A percentile compares a stretch with the other conserved stretches of the same genome.
These are phyloP conservation scores for Gasterosteus aculeatus DNA, from an alignment of 2,113 vertebrate species.

Conservation along the genomic window DNA sequence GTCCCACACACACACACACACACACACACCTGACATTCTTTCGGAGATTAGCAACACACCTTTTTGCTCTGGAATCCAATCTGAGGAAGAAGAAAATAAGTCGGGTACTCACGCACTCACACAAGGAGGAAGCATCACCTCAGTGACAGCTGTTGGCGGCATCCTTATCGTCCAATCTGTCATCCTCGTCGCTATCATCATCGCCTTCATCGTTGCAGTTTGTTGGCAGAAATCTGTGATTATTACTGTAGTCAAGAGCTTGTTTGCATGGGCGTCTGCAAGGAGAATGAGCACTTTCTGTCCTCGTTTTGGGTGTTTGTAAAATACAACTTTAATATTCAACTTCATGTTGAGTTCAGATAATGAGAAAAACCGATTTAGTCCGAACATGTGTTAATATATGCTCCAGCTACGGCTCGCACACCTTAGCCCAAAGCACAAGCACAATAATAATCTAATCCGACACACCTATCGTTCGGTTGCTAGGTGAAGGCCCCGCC, in stretches of 20 bases:
- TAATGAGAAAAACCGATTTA: slow-evolving; percentile 8
- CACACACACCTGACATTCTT: slow-evolving; percentile 82
- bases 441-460: not conserved
- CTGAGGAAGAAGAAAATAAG: slow-evolving; percentile 64
- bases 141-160: slow-evolving; percentile 54
- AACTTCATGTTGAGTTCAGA: slow-evolving; percentile 10
- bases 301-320: slow-evolving; percentile 22
- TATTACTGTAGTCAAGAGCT: slow-evolving; percentile 36
- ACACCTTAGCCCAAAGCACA: not conserved
- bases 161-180: slow-evolving; percentile 66
- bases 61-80: slow-evolving; percentile 76
- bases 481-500: no score
- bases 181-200: slow-evolving; percentile 48
- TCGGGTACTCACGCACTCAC: slow-evolving; percentile 44
- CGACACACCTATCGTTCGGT: not conserved
- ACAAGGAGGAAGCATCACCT: slow-evolving; percentile 59
- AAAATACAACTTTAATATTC: not conserved
- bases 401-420: no score
- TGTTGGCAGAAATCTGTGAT: slow-evolving; percentile 54
- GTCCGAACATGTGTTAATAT: not conserved
- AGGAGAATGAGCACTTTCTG: slow-evolving; percentile 2
- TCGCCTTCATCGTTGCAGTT: slow-evolving; percentile 45
- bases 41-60: slow-evolving; percentile 81
- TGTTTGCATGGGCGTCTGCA: not conserved
- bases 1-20: slow-evolving; percentile 35